Evolutionary conservation across 2,113 vertebrate genomes (phyloP).

Genomic region (Conger conger): DNA sequence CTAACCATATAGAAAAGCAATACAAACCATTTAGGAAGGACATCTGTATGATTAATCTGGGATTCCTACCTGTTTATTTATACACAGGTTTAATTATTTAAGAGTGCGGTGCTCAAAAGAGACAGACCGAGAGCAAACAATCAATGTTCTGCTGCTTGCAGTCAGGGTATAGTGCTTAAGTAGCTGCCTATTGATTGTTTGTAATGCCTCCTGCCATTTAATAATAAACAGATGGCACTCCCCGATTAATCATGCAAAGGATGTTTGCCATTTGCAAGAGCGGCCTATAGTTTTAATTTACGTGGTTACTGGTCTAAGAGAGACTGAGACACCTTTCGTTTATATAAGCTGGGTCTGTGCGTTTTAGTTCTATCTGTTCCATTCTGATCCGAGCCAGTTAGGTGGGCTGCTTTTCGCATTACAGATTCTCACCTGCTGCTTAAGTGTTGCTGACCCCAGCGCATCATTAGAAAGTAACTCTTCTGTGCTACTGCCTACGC

Average conservation of each 20-base stretch:
- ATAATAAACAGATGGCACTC: not conserved
- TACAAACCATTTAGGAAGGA: not conserved
- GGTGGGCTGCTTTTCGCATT: not conserved
- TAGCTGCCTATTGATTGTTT: not conserved
- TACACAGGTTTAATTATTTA: not conserved
- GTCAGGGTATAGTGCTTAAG: not conserved
- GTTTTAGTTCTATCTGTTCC: not conserved
- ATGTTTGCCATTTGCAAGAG: not conserved
- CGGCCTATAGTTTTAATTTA: not conserved
- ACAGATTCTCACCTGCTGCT: not conserved
- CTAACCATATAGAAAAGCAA: not conserved
- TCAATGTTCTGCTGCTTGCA: not conserved
- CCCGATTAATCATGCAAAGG: not conserved
- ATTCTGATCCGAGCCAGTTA: not conserved
- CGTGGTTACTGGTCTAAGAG: not conserved
- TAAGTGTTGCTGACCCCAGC: not conserved
- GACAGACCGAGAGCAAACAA: not conserved
- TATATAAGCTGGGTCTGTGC: not conserved
- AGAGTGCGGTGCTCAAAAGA: not conserved
- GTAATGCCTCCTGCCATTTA: not conserved
- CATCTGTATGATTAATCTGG: not conserved
- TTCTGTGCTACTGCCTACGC: not conserved
- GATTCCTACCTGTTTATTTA: not conserved
- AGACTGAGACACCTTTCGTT: not conserved
- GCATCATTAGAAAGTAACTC: not conserved